phyloP scores from a whole-genome alignment of 2,797 vertebrate genomes.

The Fratercula arctica region DNA sequence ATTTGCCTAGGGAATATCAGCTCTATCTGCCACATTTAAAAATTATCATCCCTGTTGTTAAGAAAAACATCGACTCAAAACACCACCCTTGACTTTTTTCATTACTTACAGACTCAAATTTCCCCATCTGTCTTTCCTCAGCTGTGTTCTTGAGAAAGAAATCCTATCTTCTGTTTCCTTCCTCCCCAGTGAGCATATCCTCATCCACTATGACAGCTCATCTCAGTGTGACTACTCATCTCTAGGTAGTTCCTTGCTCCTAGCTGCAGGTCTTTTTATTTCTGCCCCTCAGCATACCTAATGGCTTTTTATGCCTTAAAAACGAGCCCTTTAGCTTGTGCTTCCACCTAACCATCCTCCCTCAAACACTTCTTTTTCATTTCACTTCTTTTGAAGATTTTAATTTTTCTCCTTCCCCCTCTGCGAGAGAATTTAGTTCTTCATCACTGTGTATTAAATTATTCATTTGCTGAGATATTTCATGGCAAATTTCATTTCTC shows the following conservation, averaged over 20 bases:
- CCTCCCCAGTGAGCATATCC: not conserved
- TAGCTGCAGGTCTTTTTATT: not conserved
- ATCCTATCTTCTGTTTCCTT: not conserved
- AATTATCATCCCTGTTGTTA: constrained; percentile 45
- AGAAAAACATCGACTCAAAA: constrained; percentile 36
- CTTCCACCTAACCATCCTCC: not conserved
- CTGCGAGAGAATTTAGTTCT: no score
- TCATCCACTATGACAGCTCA: not conserved
- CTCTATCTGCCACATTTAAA: constrained; percentile 52
- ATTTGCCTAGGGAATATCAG: constrained; percentile 46
- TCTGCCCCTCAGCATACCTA: not conserved
- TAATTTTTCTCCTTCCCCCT: not conserved
- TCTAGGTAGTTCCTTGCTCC: not conserved
- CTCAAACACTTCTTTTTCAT: not conserved
- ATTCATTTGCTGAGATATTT: not conserved
- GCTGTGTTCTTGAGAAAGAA: not conserved
- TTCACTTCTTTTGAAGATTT: not conserved
- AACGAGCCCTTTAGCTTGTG: not conserved
- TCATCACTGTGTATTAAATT: not conserved
- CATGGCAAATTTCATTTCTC: not conserved
- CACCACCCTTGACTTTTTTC: constrained; percentile 40
- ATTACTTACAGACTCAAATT: not conserved
- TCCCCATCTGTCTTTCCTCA: constrained; percentile 42
- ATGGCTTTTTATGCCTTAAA: not conserved
- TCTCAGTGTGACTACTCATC: not conserved